Conservation (phyloP, 2,797 vertebrate species). For the Lycodopsis pacificus region DNA sequence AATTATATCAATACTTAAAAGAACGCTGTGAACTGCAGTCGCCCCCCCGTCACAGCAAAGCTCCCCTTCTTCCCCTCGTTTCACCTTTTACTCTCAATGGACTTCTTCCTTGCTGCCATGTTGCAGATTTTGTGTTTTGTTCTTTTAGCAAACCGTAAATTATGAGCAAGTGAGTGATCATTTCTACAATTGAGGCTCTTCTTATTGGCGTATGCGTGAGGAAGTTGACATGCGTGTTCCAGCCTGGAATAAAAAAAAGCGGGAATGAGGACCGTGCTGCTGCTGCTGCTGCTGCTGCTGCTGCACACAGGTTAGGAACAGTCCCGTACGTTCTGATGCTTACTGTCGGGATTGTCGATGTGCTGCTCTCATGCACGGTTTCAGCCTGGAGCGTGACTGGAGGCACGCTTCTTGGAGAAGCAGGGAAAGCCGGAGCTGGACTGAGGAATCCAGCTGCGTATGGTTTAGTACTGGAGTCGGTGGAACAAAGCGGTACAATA, state of each 20-base stretch:
- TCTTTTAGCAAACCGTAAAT: neutral
- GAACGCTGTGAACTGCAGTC: slow-evolving; percentile 10
- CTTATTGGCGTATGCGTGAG: neutral
- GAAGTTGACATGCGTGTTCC: neutral
- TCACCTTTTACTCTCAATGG: neutral
- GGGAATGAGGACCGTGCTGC: neutral
- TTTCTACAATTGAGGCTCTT: neutral
- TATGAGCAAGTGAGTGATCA: neutral
- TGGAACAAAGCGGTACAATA: neutral
- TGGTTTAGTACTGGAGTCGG: slow-evolving; percentile 1
- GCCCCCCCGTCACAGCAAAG: neutral
- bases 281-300: neutral
- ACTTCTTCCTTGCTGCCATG: neutral
- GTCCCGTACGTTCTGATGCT: neutral
- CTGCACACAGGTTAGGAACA: neutral
- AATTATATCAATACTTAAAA: slow-evolving; percentile 26
- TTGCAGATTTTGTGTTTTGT: neutral
- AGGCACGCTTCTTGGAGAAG: slow-evolving; percentile 10
- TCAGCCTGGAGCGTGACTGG: slow-evolving; percentile 18
- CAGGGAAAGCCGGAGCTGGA: slow-evolving; percentile 7
- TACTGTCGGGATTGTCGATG: slow-evolving; percentile 18
- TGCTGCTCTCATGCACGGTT: slow-evolving; percentile 16
- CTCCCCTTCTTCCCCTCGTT: neutral
- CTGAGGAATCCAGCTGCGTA: neutral
- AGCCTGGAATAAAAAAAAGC: neutral